Percentiles rank a stretch among this genome's conserved stretches.
Conservation (phyloP, 1,140 invertebrate species). For the Lanistes nyassanus region DNA sequence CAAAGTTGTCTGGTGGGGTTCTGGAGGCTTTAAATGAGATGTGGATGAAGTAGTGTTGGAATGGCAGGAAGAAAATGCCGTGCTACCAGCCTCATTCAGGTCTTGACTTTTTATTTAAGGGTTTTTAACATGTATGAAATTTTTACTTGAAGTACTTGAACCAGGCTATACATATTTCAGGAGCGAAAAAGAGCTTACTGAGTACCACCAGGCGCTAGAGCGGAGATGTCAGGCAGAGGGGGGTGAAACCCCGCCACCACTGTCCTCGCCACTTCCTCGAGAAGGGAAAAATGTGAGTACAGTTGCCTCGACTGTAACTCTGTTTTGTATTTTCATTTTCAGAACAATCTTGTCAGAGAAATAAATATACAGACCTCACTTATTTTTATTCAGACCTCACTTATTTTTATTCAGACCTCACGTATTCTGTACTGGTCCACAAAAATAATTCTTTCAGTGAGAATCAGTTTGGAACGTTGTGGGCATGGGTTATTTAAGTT, state of each 20-base stretch:
- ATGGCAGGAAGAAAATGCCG: too few relatives aligned
- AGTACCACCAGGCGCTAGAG: slow-evolving; percentile 34
- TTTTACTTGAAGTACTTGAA: neutral
- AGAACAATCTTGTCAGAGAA: neutral
- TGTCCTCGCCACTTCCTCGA: slow-evolving; percentile 41
- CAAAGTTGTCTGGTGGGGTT: too few relatives aligned
- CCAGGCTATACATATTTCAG: slow-evolving; percentile 1
- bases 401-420: neutral
- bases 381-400: neutral
- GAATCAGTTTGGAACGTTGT: too few relatives aligned
- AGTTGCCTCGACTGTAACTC: too few relatives aligned
- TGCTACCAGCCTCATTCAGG: too few relatives aligned
- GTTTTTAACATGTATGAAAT: too few relatives aligned
- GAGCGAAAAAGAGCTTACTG: slow-evolving; percentile 30
- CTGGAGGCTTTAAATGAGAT: too few relatives aligned
- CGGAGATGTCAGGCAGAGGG: slow-evolving; percentile 30
- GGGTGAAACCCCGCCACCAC: slow-evolving; percentile 55
- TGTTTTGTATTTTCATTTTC: neutral
- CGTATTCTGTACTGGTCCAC: neutral
- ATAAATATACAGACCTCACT: neutral
- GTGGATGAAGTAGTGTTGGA: too few relatives aligned
- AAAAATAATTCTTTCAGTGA: too few relatives aligned
- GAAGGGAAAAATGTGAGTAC: slow-evolving; percentile 20
- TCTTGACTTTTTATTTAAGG: too few relatives aligned
- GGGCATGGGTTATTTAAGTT: too few relatives aligned